Evolutionary conservation across 2,113 vertebrate genomes (phyloP).

Genomic region (Gorsachius goisagi): DNA sequence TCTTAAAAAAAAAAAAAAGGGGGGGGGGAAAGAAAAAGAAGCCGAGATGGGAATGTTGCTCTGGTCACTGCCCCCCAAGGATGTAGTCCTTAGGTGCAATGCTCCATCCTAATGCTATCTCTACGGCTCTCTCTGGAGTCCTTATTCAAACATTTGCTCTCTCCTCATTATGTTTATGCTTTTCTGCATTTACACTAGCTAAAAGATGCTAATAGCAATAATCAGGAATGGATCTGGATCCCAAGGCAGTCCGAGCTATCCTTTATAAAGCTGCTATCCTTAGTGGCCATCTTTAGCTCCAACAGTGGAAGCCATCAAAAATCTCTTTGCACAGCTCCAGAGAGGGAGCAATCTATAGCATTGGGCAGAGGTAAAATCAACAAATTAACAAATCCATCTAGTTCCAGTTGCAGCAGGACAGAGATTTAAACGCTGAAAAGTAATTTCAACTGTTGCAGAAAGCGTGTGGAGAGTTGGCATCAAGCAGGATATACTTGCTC

Average conservation of each 20-base stretch:
- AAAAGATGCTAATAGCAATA: neutral
- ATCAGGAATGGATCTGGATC: neutral
- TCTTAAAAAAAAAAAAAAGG: neutral
- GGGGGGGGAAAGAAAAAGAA: no score
- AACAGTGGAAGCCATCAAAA: neutral
- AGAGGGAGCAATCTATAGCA: neutral
- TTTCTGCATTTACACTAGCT: neutral
- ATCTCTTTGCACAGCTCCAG: neutral
- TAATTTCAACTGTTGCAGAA: neutral
- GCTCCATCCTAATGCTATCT: neutral
- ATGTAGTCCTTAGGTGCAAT: neutral
- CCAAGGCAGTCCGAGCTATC: neutral
- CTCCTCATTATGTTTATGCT: neutral
- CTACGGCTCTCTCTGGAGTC: neutral
- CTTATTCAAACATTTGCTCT: neutral
- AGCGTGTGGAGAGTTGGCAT: neutral
- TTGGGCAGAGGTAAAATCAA: neutral
- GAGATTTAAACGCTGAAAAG: neutral
- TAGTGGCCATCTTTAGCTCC: neutral
- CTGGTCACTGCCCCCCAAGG: neutral
- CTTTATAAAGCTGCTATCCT: neutral
- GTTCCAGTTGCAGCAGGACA: neutral
- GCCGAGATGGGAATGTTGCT: neutral
- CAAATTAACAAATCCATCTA: neutral
- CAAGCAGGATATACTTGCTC: neutral